phyloP scores from a whole-genome alignment of 1,140 invertebrate species.

The Drosophila azteca region DNA sequence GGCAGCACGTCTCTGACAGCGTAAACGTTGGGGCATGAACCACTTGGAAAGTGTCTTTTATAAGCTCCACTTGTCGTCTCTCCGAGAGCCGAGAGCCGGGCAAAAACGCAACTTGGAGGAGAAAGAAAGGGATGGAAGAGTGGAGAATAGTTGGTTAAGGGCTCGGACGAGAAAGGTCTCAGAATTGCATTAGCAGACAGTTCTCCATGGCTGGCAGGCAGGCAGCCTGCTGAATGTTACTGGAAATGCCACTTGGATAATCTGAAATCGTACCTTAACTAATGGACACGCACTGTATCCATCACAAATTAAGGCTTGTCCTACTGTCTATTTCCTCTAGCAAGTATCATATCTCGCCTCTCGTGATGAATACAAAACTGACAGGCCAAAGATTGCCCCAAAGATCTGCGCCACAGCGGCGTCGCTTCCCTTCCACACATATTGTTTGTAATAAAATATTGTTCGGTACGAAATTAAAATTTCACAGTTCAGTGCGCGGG shows the following conservation, averaged over 20 bases:
- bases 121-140: neutral
- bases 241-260: neutral
- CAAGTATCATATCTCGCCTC: neutral
- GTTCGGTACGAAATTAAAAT: conserved; percentile 70
- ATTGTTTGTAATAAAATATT: conserved; percentile 73
- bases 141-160: conserved; percentile 14
- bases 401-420: conserved; percentile 30
- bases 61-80: conserved; percentile 43
- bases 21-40: conserved; percentile 45
- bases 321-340: neutral
- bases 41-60: conserved; percentile 53
- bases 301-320: conserved; percentile 3
- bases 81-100: conserved; percentile 7
- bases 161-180: conserved; percentile 13
- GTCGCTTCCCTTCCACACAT: conserved; percentile 42
- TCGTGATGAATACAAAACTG: conserved; percentile 19
- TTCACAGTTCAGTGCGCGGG: conserved; percentile 63
- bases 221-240: too few relatives aligned
- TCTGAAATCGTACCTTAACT: neutral
- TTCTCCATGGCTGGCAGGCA: neutral
- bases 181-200: conserved; percentile 30
- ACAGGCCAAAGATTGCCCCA: conserved; percentile 16
- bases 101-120: conserved; percentile 13
- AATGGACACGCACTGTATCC: conserved; percentile 11
- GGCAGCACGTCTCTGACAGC: conserved; percentile 40